Percentiles rank a stretch among this genome's conserved stretches.
Conservation (phyloP, 2,888 invertebrate species). For the Acleris cristana region DNA sequence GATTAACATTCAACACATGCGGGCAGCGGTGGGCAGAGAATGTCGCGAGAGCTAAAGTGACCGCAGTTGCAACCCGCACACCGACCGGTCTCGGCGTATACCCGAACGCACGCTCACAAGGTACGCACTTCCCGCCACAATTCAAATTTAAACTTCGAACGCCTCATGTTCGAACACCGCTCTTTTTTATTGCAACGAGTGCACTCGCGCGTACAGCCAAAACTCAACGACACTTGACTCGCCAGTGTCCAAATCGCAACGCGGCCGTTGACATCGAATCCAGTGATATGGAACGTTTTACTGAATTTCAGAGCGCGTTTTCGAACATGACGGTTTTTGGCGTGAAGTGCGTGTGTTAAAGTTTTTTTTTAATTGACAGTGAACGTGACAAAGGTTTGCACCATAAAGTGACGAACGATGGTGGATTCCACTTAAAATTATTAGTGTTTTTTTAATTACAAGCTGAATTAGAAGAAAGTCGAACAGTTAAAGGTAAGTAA, state of each 20-base stretch:
- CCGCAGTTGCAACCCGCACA: conserved; percentile 77
- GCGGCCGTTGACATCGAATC: conserved; percentile 74
- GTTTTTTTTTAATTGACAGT: conserved; percentile 58
- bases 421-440: conserved; percentile 75
- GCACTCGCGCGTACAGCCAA: conserved; percentile 72
- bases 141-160: conserved; percentile 71
- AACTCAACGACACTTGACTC: conserved; percentile 60
- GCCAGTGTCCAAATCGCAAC: conserved; percentile 74
- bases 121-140: conserved; percentile 79
- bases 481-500: conserved; percentile 65
- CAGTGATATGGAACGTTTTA: conserved; percentile 57
- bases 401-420: conserved; percentile 73
- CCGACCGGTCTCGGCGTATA: conserved; percentile 73
- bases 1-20: conserved; percentile 67
- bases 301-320: conserved; percentile 53
- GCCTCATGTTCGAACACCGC: conserved; percentile 54
- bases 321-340: conserved; percentile 67
- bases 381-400: conserved; percentile 74
- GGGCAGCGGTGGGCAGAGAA: conserved; percentile 70
- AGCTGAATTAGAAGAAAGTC: conserved; percentile 58
- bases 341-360: conserved; percentile 69
- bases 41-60: conserved; percentile 61
- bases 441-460: conserved; percentile 59
- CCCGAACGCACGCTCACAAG: conserved; percentile 69
- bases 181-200: conserved; percentile 67